Evolutionary conservation across 2,113 vertebrate genomes (phyloP), one percentile per base, ranked within the genome.

Genomic region (Alouatta palliata): DNA sequence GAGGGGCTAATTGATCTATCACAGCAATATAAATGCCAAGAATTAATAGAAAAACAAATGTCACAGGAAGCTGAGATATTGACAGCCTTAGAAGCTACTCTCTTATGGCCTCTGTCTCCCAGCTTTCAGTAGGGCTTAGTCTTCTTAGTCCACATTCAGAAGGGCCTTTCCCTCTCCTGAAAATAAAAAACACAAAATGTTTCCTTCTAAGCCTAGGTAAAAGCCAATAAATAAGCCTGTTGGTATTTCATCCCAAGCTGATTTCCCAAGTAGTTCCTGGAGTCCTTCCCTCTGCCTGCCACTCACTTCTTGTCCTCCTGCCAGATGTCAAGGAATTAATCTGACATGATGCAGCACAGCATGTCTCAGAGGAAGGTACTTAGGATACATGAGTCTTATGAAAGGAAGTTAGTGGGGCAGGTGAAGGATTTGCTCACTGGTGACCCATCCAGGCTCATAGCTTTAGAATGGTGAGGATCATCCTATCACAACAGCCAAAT

Each of bases 41-140:
- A 75, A 96, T 90, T 97, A 94, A 96, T 87, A 97, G 96, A 92
- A 96, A 97, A 96, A 91, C 92, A 97, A 97, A 94, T 96, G 89
- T 97, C 96, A 90, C n/a, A 8, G 61, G 77, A 47, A 97, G 52
- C 66, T 43, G 68, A 93, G 37, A 20, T 91, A 70, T 17, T 87
- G 96, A 91, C 82, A 40, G 6, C 20, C 47, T 85, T 70, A 84
- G 49, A 90, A 83, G 40, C 45, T 61, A 9, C 35, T 79, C 64
- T 76, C 45, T 10, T 32, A 23, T 32, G 76, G 76, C 32, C 20
- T 85, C 12, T 25, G 68, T 52, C 7, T 71, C 47, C 43, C 66
- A 77, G 32, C 27, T 17, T 35, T 17, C 49, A 23, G 1, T 27
- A 54, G 68, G 40, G 6, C 23, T 75, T 87, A 20, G 21, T 68